Percentiles rank a stretch among this genome's conserved stretches.
phyloP scores from a whole-genome alignment of 2,113 vertebrate species.

The Chitala chitala region DNA sequence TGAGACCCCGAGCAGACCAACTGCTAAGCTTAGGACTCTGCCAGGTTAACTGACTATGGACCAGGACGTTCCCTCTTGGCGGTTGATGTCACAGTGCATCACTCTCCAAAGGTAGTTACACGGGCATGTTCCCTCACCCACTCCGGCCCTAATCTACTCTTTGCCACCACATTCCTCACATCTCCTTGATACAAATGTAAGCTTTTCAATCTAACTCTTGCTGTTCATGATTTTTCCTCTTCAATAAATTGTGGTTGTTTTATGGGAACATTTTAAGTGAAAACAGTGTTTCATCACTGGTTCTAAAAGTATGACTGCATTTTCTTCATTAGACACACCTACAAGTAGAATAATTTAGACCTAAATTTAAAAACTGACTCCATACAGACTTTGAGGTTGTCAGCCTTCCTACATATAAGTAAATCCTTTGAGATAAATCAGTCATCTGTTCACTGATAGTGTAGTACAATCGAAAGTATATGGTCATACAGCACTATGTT shows the following conservation, averaged over 20 bases:
- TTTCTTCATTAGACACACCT: too few relatives aligned
- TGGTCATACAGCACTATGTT: too few relatives aligned
- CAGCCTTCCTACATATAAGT: too few relatives aligned
- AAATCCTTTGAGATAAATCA: too few relatives aligned
- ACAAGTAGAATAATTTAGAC: too few relatives aligned
- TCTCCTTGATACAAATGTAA: constrained; percentile 10
- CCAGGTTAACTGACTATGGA: neutral
- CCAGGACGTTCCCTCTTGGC: neutral
- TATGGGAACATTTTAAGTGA: constrained; percentile 1
- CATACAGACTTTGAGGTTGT: too few relatives aligned
- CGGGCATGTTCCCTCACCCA: neutral
- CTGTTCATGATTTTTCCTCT: constrained; percentile 6
- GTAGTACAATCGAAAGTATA: too few relatives aligned
- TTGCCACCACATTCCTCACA: neutral
- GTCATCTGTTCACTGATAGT: too few relatives aligned
- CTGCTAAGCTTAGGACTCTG: neutral
- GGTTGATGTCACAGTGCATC: neutral
- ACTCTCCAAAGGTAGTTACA: neutral
- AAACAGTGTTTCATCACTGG: neutral
- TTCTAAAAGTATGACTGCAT: too few relatives aligned
- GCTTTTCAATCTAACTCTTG: neutral
- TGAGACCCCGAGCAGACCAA: neutral
- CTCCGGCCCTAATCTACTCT: neutral
- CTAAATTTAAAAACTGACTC: too few relatives aligned
- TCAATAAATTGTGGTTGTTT: constrained; percentile 16